A percentile compares a stretch with the other conserved stretches of the same genome.
phyloP scores from a whole-genome alignment of 2,113 vertebrate species.

The Corydoras sp. region DNA sequence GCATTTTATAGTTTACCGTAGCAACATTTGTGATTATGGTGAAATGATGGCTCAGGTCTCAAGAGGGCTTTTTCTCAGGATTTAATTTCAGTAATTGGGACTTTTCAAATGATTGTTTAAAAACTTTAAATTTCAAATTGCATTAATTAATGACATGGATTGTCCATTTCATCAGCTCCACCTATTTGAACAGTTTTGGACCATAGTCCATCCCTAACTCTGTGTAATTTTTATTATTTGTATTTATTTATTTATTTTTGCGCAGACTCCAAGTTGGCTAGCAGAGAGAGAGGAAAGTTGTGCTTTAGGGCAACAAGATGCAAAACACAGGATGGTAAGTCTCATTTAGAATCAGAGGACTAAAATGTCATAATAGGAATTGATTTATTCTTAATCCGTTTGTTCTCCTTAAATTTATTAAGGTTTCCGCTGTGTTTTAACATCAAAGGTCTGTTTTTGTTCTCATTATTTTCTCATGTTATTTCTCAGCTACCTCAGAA shows the following conservation, averaged over 20 bases:
- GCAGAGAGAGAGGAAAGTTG: conserved; percentile 85
- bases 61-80: too few relatives aligned
- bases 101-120: too few relatives aligned
- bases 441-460: conserved; percentile 17
- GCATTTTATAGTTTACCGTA: too few relatives aligned
- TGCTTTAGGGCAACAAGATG: conserved; percentile 86
- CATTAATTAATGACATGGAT: too few relatives aligned
- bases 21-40: too few relatives aligned
- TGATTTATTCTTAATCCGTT: neutral
- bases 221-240: neutral
- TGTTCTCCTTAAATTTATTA: too few relatives aligned
- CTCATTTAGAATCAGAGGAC: neutral
- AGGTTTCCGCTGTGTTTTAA: too few relatives aligned
- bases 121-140: too few relatives aligned
- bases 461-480: conserved; percentile 33
- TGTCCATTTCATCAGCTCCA: too few relatives aligned
- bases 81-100: too few relatives aligned
- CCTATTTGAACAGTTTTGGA: too few relatives aligned
- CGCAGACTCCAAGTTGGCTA: conserved; percentile 83
- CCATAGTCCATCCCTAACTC: neutral
- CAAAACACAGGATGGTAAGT: conserved; percentile 74
- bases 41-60: too few relatives aligned
- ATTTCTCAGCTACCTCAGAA: conserved; percentile 58
- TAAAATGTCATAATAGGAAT: conserved; percentile 11
- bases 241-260: conserved; percentile 18